A percentile compares a stretch with the other conserved stretches of the same genome.
Conservation (phyloP, 2,797 vertebrate species). For the Siniperca scherzeri region DNA sequence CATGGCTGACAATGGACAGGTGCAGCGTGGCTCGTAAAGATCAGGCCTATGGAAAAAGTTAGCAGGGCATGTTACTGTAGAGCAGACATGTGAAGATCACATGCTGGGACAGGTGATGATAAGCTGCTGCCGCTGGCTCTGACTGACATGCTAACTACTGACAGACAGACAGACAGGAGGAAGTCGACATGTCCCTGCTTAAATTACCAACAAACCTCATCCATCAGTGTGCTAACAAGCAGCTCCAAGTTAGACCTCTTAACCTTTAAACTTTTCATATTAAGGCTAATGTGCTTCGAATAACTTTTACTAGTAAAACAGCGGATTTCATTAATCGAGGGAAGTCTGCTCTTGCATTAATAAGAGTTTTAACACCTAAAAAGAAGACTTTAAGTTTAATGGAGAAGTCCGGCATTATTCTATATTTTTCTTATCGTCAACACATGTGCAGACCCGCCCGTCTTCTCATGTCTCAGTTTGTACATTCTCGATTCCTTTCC, state of each 20-base stretch:
- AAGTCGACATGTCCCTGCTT: background rate
- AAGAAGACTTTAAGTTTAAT: too few species aligned
- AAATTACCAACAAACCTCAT: background rate
- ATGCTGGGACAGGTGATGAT: conserved; percentile 56
- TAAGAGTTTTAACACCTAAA: too few species aligned
- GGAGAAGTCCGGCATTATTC: too few species aligned
- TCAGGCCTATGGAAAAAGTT: conserved; percentile 46
- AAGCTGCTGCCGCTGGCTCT: conserved; percentile 14
- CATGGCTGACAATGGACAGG: conserved; percentile 31
- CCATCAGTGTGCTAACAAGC: background rate
- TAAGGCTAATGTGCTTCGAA: background rate
- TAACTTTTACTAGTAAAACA: background rate
- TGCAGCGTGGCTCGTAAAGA: conserved; percentile 36
- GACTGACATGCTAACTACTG: conserved; percentile 23
- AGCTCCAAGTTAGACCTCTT: background rate
- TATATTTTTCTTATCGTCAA: too few species aligned
- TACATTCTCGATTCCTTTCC: too few species aligned
- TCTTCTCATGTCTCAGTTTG: too few species aligned
- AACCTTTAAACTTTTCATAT: background rate
- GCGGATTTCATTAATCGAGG: background rate
- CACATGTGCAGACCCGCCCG: too few species aligned
- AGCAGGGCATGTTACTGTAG: conserved; percentile 2
- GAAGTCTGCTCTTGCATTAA: too few species aligned
- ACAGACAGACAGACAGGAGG: background rate
- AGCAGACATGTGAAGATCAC: conserved; percentile 39